phyloP scores from a whole-genome alignment of 2,888 invertebrate species.

The Amblyjoppa proteus region DNA sequence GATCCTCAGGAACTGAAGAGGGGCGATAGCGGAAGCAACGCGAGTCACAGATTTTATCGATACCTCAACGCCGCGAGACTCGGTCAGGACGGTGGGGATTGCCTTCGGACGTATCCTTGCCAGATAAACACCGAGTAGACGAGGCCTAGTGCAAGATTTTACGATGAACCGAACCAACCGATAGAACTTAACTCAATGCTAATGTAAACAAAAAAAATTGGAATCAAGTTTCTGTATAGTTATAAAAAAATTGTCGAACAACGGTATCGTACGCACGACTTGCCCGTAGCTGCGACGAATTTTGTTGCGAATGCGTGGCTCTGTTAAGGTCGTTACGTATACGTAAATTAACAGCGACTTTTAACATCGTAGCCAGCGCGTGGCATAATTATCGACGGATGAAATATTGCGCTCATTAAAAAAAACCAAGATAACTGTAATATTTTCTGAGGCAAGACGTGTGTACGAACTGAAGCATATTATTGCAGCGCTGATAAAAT shows the following conservation, averaged over 20 bases:
- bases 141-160: background rate
- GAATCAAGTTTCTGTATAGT: conserved; percentile 44
- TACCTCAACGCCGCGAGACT: conserved; percentile 93
- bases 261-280: conserved; percentile 41
- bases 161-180: conserved; percentile 12
- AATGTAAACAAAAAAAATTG: conserved; percentile 5
- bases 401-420: conserved; percentile 42
- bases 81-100: conserved; percentile 93
- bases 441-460: conserved; percentile 42
- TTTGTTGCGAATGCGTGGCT: conserved; percentile 66
- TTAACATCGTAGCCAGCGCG: conserved; percentile 67
- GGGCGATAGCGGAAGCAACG: conserved; percentile 89
- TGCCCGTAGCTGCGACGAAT: conserved; percentile 51
- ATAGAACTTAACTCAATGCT: conserved; percentile 31
- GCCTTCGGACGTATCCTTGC: conserved; percentile 90
- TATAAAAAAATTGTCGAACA: conserved; percentile 10
- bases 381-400: conserved; percentile 59
- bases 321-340: conserved; percentile 63
- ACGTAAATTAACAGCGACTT: conserved; percentile 49
- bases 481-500: conserved; percentile 1
- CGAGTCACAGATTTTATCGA: conserved; percentile 91
- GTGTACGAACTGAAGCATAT: conserved; percentile 39
- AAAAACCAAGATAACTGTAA: conserved; percentile 25
- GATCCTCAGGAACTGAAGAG: conserved; percentile 91
- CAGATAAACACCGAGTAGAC: conserved; percentile 88